Base-by-base conservation (phyloP, 2,113 vertebrate species). In the Chinchilla lanigera region DNA sequence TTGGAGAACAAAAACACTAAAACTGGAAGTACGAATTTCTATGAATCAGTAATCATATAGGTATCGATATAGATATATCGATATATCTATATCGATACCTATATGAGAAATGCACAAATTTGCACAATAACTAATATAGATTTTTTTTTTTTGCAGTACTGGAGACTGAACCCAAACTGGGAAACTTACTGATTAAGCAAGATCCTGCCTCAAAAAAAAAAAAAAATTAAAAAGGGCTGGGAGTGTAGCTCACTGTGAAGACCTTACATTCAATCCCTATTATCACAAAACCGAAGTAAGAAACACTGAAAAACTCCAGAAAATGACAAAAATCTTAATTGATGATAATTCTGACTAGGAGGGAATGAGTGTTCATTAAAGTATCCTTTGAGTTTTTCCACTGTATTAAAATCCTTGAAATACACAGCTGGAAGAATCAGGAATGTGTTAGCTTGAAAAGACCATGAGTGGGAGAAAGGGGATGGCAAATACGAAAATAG, bases 281-380 rank as follows among this genome's bases (percentile, higher is more conserved):
- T 77, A 77, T 44, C 44, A 50, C 14, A 78, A 73, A 75, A 47
- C 47, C 26, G 17, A 50, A 50, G 17, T 22, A 78, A 78, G 19
- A 22, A 71, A 38, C 35, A 71, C 17, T 22, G 19, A 30, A 75
- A 47, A 50, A 50, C 26, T 78, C 28, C 44, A 78, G 44, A 95
- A 94, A 87, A 91, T 69, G 88, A 92, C 33, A 94, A 96, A 89
- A 89, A 92, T 89, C 47, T 94, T 95, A 87, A 94, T 30, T 92
- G 67, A 38, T 94, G 86, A 89, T 81, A 80, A 95, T 85, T 87
- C 44, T 87, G 47, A 10, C 41, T 77, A 24, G 20, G 30, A 4
- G 44, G 86, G 6, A 96, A 67, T 85, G 33, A 54, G n/a, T 86
- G 4, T 35, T 93, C 52, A 93, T 80, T 81, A 80, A 33, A 90